Conservation (phyloP, 2,888 invertebrate species). For the Crossocerus cetratus region DNA sequence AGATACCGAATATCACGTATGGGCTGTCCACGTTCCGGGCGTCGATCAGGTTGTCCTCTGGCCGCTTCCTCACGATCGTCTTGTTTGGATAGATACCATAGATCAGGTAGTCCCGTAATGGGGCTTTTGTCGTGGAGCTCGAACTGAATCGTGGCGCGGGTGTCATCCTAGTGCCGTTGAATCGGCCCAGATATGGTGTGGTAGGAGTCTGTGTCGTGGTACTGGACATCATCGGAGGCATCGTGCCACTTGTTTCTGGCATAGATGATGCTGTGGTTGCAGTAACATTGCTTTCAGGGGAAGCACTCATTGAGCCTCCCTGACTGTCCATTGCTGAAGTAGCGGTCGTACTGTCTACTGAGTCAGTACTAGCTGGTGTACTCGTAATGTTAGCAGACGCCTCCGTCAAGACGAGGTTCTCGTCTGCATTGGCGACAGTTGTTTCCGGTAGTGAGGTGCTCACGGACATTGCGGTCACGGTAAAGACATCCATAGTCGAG, state of each 20-base stretch:
- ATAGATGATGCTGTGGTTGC: slow-evolving; percentile 10
- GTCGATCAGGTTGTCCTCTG: slow-evolving; percentile 83
- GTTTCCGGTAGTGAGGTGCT: slow-evolving; percentile 17
- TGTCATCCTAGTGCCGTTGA: slow-evolving; percentile 66
- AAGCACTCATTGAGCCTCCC: not conserved
- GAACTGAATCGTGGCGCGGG: slow-evolving; percentile 69
- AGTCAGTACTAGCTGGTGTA: slow-evolving; percentile 11
- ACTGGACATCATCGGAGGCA: slow-evolving; percentile 15
- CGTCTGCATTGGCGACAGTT: slow-evolving; percentile 29
- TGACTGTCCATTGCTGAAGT: slow-evolving; percentile 4
- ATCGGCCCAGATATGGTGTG: slow-evolving; percentile 71
- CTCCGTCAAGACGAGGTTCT: slow-evolving; percentile 46
- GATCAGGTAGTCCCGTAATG: slow-evolving; percentile 84
- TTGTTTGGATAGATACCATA: slow-evolving; percentile 88
- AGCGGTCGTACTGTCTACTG: slow-evolving; percentile 14
- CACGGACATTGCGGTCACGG: slow-evolving; percentile 22
- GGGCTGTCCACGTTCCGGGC: slow-evolving; percentile 84
- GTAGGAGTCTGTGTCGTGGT: slow-evolving; percentile 69
- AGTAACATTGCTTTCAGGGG: slow-evolving; percentile 9
- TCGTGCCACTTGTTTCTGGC: slow-evolving; percentile 20
- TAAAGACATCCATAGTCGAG: slow-evolving; percentile 25
- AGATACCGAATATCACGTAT: slow-evolving; percentile 86
- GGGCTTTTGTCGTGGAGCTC: slow-evolving; percentile 71
- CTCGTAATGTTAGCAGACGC: slow-evolving; percentile 26
- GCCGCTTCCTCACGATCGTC: slow-evolving; percentile 87